Percentiles rank a stretch among this genome's conserved stretches.
Conservation (phyloP, 2,888 invertebrate species). For the Baronia brevicornis region DNA sequence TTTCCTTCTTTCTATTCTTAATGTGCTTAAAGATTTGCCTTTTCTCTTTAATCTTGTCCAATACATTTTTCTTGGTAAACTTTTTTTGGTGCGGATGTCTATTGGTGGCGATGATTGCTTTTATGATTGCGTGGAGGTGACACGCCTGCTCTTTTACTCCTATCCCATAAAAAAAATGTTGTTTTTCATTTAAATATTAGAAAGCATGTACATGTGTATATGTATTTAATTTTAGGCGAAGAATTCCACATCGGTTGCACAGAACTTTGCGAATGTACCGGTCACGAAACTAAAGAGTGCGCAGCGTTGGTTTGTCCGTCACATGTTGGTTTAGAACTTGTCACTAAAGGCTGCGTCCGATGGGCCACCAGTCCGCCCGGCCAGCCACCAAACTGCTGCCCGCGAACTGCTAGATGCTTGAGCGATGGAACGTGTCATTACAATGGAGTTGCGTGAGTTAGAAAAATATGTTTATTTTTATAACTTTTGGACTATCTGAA, state of each 20-base stretch:
- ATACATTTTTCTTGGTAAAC: too few species aligned
- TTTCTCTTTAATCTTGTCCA: too few species aligned
- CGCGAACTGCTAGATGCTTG: slow-evolving; percentile 84
- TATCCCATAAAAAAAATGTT: too few species aligned
- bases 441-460: slow-evolving; percentile 75
- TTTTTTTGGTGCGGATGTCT: too few species aligned
- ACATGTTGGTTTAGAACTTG: slow-evolving; percentile 88
- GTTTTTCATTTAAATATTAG: too few species aligned
- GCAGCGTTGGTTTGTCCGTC: slow-evolving; percentile 88
- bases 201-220: too few species aligned
- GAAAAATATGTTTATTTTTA: not conserved
- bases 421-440: slow-evolving; percentile 89
- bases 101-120: too few species aligned
- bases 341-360: slow-evolving; percentile 87
- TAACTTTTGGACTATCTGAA: too few species aligned
- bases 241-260: slow-evolving; percentile 90
- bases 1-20: too few species aligned
- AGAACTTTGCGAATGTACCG: slow-evolving; percentile 84
- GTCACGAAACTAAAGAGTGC: slow-evolving; percentile 80
- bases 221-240: slow-evolving; percentile 63
- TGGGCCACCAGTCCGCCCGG: slow-evolving; percentile 90
- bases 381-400: slow-evolving; percentile 87
- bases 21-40: too few species aligned
- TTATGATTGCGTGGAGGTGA: too few species aligned
- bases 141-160: too few species aligned